phyloP scores from a whole-genome alignment of 2,797 vertebrate genomes.

The Anableps anableps region DNA sequence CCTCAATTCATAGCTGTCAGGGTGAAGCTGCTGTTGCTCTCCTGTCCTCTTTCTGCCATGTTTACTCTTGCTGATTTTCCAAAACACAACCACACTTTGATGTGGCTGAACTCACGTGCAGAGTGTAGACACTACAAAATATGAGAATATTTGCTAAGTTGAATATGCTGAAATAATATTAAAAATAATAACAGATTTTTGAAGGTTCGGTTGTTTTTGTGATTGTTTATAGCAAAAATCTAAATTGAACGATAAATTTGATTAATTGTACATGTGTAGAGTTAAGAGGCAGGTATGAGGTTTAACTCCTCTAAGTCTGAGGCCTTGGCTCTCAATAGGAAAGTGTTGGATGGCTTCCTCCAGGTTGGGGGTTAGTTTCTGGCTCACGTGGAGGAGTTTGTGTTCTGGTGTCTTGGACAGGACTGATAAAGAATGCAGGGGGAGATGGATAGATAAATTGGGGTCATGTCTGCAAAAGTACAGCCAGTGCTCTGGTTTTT shows the following conservation, averaged over 20 bases:
- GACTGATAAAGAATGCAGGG: background rate
- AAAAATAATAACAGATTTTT: background rate
- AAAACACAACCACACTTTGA: background rate
- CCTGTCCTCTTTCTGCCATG: background rate
- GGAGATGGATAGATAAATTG: background rate
- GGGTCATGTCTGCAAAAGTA: too few species aligned
- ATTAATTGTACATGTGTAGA: background rate
- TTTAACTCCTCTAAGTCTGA: background rate
- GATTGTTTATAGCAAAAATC: background rate
- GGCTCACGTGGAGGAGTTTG: background rate
- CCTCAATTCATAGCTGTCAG: background rate
- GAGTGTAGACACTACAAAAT: background rate
- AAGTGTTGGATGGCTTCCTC: background rate
- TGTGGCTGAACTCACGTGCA: background rate
- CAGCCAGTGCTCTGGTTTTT: too few species aligned
- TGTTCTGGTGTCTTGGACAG: background rate
- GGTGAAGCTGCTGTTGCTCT: background rate
- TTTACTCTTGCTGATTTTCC: background rate
- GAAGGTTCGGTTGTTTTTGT: background rate
- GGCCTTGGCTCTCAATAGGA: background rate
- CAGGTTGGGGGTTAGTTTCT: background rate
- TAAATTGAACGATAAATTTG: background rate
- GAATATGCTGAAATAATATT: background rate
- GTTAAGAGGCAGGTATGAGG: background rate
- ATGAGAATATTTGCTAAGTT: background rate